Percentiles rank a stretch among this genome's conserved stretches.
phyloP scores from a whole-genome alignment of 1,140 invertebrate genomes.

The Solenopsis fugax region DNA sequence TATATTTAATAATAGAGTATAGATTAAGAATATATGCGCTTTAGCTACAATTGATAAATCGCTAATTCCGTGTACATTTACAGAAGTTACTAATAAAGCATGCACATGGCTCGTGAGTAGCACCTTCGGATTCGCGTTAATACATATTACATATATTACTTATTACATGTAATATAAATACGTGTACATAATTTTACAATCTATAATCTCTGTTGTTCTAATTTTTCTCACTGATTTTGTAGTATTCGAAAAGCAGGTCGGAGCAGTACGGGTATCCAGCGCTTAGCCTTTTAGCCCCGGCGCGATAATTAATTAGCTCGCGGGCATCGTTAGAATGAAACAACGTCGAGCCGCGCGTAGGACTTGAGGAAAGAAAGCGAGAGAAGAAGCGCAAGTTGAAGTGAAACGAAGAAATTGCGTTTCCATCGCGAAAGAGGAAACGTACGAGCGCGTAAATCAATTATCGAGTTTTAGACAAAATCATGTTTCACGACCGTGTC shows the following conservation, averaged over 20 bases:
- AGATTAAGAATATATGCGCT: slow-evolving; percentile 36
- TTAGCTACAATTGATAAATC: slow-evolving; percentile 37
- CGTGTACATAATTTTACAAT: slow-evolving; percentile 55
- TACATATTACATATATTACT: slow-evolving; percentile 44
- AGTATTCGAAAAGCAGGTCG: slow-evolving; percentile 82
- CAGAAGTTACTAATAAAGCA: slow-evolving; percentile 18
- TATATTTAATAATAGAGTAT: slow-evolving; percentile 11
- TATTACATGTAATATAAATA: slow-evolving; percentile 38
- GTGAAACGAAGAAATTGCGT: slow-evolving; percentile 36
- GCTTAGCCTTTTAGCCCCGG: slow-evolving; percentile 82
- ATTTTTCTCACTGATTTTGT: slow-evolving; percentile 66
- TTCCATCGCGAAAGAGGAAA: slow-evolving; percentile 40
- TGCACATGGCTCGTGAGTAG: slow-evolving; percentile 18
- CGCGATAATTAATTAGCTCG: slow-evolving; percentile 80
- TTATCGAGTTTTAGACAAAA: slow-evolving; percentile 44
- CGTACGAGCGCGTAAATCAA: slow-evolving; percentile 44
- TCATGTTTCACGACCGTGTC: slow-evolving; percentile 21
- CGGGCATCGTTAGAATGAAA: slow-evolving; percentile 71
- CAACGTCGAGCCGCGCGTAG: slow-evolving; percentile 60
- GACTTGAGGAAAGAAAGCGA: slow-evolving; percentile 37
- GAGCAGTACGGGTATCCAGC: slow-evolving; percentile 85
- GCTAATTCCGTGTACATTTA: slow-evolving; percentile 35
- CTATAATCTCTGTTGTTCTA: slow-evolving; percentile 49
- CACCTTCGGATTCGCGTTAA: slow-evolving; percentile 23
- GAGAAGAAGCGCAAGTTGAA: slow-evolving; percentile 39